Conservation (phyloP, 2,113 vertebrate species). For the Scomber japonicus region DNA sequence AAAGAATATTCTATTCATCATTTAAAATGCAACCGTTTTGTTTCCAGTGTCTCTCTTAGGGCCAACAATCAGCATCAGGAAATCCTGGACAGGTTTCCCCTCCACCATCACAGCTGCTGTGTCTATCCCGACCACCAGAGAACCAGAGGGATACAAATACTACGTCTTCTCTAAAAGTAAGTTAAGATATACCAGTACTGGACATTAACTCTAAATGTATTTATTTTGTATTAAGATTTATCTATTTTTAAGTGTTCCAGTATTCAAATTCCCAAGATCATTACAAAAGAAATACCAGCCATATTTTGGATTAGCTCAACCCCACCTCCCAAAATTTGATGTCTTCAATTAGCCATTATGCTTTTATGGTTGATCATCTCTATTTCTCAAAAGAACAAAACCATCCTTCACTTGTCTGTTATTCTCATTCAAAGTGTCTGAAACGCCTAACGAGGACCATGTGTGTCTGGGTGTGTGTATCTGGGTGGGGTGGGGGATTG, state of each 20-base stretch:
- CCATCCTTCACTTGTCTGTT: not conserved
- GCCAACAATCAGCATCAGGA: conserved; percentile 80
- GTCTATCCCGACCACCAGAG: conserved; percentile 86
- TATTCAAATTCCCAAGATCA: too few relatives aligned
- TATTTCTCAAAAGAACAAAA: conserved; percentile 1
- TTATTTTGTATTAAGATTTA: not conserved
- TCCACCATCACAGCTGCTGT: conserved; percentile 88
- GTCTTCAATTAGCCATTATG: not conserved
- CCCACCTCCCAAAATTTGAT: too few relatives aligned
- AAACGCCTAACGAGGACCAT: conserved; percentile 25
- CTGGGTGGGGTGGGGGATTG: conserved; percentile 9
- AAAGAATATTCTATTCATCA: not conserved
- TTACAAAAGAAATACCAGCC: too few relatives aligned
- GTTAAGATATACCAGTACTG: conserved; percentile 37
- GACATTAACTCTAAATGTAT: not conserved
- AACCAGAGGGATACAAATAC: conserved; percentile 91
- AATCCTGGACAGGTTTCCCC: conserved; percentile 91
- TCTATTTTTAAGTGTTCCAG: too few relatives aligned
- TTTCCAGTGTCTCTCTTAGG: conserved; percentile 78
- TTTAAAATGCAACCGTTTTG: not conserved
- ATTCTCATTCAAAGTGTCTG: conserved; percentile 13
- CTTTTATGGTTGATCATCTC: not conserved
- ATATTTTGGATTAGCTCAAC: too few relatives aligned
- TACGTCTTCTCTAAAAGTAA: conserved; percentile 91
- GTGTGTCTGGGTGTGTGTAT: conserved; percentile 34